Percentiles rank a stretch among this genome's conserved stretches.
Conservation (phyloP, 2,113 vertebrate genomes). For the Colistium nudipinnis region DNA sequence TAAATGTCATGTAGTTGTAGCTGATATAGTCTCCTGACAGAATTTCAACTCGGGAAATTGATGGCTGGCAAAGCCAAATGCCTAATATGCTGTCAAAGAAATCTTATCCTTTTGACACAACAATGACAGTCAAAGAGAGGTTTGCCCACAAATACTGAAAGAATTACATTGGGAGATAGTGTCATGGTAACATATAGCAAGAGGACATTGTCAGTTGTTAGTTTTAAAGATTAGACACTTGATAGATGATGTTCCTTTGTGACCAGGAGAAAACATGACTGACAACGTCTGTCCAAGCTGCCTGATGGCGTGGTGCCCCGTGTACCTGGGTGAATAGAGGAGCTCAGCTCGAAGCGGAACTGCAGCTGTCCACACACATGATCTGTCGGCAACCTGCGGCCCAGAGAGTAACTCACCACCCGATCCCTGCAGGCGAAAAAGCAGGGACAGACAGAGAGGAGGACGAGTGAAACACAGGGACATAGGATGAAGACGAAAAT, state of each 20-base stretch:
- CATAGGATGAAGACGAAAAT: background rate
- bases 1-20: background rate
- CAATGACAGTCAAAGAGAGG: too few species aligned
- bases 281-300: background rate
- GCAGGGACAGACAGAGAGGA: too few species aligned
- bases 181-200: background rate
- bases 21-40: background rate
- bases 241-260: background rate
- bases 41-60: too few species aligned
- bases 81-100: too few species aligned
- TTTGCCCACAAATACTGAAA: too few species aligned
- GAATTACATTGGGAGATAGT: too few species aligned
- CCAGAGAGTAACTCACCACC: conserved; percentile 94
- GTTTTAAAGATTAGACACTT: background rate
- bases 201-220: background rate
- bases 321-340: conserved; percentile 93
- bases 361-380: conserved; percentile 98
- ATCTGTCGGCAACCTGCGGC: conserved; percentile 94
- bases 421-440: conserved; percentile 85
- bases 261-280: background rate
- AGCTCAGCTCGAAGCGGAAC: conserved; percentile 97
- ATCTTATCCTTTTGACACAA: background rate
- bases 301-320: background rate
- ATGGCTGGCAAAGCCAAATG: too few species aligned
- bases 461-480: background rate